Evolutionary conservation across 2,797 vertebrate genomes (phyloP).

Genomic region (Sebastes vulpes): DNA sequence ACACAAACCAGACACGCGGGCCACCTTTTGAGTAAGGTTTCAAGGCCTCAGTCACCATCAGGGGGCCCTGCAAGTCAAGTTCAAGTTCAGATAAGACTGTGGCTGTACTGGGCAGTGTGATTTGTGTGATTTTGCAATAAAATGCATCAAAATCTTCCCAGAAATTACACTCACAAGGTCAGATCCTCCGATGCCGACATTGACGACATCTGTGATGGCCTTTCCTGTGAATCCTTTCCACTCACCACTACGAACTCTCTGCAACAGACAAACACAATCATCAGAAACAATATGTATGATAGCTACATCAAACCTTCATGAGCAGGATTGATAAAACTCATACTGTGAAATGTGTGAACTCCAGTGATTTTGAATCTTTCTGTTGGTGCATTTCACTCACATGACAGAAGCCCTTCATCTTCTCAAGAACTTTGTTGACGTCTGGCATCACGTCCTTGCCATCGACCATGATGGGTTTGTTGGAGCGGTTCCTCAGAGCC

Average conservation of each 20-base stretch:
- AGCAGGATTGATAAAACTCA: background rate
- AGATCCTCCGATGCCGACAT: constrained; percentile 96
- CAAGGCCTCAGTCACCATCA: constrained; percentile 98
- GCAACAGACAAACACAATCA: background rate
- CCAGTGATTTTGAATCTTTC: background rate
- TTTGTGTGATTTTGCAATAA: background rate
- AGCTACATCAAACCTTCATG: background rate
- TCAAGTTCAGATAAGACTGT: background rate
- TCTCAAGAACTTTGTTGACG: constrained; percentile 94
- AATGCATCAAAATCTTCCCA: background rate
- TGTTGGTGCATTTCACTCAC: constrained; percentile 76
- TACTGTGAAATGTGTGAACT: background rate
- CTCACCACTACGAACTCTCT: constrained; percentile 94
- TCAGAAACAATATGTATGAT: background rate
- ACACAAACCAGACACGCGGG: constrained; percentile 96
- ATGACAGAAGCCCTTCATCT: constrained; percentile 97
- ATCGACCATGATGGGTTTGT: constrained; percentile 89
- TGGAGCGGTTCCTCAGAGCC: constrained; percentile 95
- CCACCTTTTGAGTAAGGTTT: constrained; percentile 94
- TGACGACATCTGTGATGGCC: constrained; percentile 95
- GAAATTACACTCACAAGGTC: constrained; percentile 89
- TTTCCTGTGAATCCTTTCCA: constrained; percentile 97
- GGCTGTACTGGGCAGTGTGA: background rate
- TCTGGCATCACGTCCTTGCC: constrained; percentile 96
- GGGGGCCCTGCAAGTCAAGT: constrained; percentile 88